Evolutionary conservation across 2,797 vertebrate species (phyloP).

Genomic region (Anguilla megastoma): DNA sequence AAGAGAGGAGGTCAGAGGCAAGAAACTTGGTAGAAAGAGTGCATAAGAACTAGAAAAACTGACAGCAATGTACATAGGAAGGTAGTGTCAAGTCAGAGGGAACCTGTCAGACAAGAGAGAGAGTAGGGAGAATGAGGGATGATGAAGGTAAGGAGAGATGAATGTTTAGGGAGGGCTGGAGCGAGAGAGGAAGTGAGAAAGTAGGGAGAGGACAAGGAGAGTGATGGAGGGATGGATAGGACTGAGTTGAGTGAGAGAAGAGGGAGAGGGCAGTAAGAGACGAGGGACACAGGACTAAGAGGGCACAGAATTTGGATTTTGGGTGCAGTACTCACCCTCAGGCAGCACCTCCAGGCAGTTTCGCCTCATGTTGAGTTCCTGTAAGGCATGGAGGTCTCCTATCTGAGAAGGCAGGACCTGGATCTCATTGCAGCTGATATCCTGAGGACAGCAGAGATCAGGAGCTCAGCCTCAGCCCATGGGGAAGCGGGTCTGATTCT

Average conservation of each 20-base stretch:
- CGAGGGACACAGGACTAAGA: not conserved
- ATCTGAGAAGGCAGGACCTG: slow-evolving; percentile 93
- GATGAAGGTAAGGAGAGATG: not conserved
- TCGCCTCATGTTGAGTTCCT: slow-evolving; percentile 95
- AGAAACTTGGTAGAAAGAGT: not conserved
- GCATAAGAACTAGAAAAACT: not conserved
- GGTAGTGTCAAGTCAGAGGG: not conserved
- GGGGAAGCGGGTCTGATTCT: not conserved
- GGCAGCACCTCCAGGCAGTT: slow-evolving; percentile 93
- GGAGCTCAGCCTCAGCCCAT: not conserved
- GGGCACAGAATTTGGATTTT: not conserved
- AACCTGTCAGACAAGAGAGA: not conserved
- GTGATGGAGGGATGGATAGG: not conserved
- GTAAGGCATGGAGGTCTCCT: slow-evolving; percentile 88
- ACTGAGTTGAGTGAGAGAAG: slow-evolving; percentile 24
- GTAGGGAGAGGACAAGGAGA: not conserved
- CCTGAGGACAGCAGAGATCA: slow-evolving; percentile 65
- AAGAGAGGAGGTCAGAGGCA: not conserved
- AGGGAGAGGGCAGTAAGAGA: not conserved
- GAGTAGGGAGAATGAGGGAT: too few species aligned
- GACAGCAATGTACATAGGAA: not conserved
- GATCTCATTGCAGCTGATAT: slow-evolving; percentile 98
- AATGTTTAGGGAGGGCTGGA: not conserved
- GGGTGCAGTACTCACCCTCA: slow-evolving; percentile 70
- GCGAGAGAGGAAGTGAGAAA: not conserved